Evolutionary conservation across 2,797 vertebrate genomes (phyloP).

Genomic region (Pseudopleuronectes americanus): DNA sequence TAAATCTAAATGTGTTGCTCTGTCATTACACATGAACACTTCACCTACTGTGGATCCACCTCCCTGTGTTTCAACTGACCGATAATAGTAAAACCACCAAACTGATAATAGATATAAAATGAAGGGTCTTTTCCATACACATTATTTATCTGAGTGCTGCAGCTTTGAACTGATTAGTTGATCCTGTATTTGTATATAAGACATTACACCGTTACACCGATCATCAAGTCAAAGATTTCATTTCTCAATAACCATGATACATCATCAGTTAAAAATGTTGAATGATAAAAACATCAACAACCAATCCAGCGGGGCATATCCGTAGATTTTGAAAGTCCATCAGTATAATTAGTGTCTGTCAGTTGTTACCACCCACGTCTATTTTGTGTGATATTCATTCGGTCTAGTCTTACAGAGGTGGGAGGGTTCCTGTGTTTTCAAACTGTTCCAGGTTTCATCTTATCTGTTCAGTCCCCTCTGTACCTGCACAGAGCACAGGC

Average conservation of each 20-base stretch:
- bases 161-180: slow-evolving; percentile 4
- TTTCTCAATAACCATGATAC: neutral
- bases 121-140: neutral
- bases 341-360: neutral
- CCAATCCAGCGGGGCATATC: neutral
- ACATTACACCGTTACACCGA: neutral
- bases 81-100: neutral
- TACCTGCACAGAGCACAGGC: neutral
- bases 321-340: neutral
- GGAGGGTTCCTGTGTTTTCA: slow-evolving; percentile 1
- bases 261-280: neutral
- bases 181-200: neutral
- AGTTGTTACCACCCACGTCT: neutral
- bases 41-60: neutral
- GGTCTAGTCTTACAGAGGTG: neutral
- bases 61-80: neutral
- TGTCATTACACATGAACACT: slow-evolving; percentile 1
- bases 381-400: neutral
- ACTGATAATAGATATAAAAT: neutral
- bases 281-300: neutral
- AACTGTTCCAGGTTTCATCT: slow-evolving; percentile 13
- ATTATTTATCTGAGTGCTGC: neutral
- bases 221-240: neutral
- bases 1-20: slow-evolving; percentile 2
- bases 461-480: neutral